Percentiles rank a stretch among this genome's conserved stretches.
phyloP scores from a whole-genome alignment of 1,140 invertebrate genomes.

The Drosophila willistoni region DNA sequence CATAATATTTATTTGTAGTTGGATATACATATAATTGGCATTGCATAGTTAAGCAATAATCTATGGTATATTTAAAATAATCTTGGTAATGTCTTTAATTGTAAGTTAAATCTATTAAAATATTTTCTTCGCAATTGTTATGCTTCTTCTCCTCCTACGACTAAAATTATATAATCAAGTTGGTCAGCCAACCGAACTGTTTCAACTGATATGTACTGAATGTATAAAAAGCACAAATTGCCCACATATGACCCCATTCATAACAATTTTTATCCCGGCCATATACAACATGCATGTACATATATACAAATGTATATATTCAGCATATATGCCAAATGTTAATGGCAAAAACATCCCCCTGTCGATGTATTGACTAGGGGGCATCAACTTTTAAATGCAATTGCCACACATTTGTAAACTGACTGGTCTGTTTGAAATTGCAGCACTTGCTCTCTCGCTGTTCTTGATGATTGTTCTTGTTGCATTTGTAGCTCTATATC shows the following conservation, averaged over 20 bases:
- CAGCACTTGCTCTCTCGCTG: slow-evolving; percentile 12
- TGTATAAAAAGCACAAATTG: slow-evolving; percentile 13
- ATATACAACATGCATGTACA: neutral
- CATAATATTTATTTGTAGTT: too few relatives aligned
- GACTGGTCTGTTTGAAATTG: slow-evolving; percentile 9
- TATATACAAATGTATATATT: neutral
- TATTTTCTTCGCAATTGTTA: neutral
- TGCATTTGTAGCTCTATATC: slow-evolving; percentile 56
- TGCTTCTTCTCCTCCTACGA: neutral
- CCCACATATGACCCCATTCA: slow-evolving; percentile 8
- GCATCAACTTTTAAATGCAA: slow-evolving; percentile 45
- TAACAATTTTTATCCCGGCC: slow-evolving; percentile 1
- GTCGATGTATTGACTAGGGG: slow-evolving; percentile 5
- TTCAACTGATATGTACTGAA: slow-evolving; percentile 25
- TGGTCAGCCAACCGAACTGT: slow-evolving; percentile 37
- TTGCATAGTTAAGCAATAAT: too few relatives aligned
- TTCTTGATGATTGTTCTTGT: slow-evolving; percentile 24
- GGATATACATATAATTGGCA: too few relatives aligned
- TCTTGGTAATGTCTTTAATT: too few relatives aligned
- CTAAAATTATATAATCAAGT: slow-evolving; percentile 47
- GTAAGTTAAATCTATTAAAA: too few relatives aligned
- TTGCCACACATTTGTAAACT: slow-evolving; percentile 56
- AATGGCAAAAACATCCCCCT: slow-evolving; percentile 14
- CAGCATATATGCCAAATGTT: slow-evolving; percentile 11
- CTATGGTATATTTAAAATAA: too few relatives aligned